Base-by-base conservation (phyloP, 2,888 invertebrate genomes). In the Machimus rusticus region DNA sequence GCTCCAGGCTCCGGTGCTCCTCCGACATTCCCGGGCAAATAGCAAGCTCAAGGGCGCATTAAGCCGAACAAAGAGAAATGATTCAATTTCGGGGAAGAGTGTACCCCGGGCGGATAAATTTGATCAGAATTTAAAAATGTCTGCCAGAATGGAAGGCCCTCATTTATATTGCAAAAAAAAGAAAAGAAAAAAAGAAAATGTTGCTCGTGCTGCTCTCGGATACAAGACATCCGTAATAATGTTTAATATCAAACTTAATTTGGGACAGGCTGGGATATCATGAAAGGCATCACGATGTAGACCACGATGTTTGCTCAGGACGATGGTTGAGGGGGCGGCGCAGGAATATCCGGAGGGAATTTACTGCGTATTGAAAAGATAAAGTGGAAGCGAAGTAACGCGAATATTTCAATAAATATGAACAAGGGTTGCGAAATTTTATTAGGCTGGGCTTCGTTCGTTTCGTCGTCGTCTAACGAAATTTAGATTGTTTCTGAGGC, bases 331-430 rank as follows among this genome's bases (percentile, higher is more conserved):
- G n/a, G n/a, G n/a, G n/a, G 34, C 2, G n/a, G 37, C 34, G 76
- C 34, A 37, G 76, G 34, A 16, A 76, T 76, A n/a, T 19, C 34
- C 37, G 34, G 76, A 14, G 76, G 34, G 34, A 76, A 76, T 76
- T 76, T 76, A 76, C 76, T 34, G 76, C 76, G 37, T 76, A 76
- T 76, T 76, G 76, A 76, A 76, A 39, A 79, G 46, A 79, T 79
- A 46, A 79, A 79, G 43, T 39, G 79, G 46, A 79, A 79, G 79
- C 23, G 23, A 66, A 66, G 66, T 66, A 28, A 46, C 46, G 39
- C 79, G 39, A 79, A 28, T 79, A 79, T 79, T 79, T 79, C 43
- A 37, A 79, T 79, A 79, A 79, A 79, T 79, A 39, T 79, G 79
- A 79, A 39, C 79, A 37, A 28, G 43, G 79, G 46, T 79, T 39